phyloP scores from a whole-genome alignment of 2,113 vertebrate species.

The Cavia porcellus region DNA sequence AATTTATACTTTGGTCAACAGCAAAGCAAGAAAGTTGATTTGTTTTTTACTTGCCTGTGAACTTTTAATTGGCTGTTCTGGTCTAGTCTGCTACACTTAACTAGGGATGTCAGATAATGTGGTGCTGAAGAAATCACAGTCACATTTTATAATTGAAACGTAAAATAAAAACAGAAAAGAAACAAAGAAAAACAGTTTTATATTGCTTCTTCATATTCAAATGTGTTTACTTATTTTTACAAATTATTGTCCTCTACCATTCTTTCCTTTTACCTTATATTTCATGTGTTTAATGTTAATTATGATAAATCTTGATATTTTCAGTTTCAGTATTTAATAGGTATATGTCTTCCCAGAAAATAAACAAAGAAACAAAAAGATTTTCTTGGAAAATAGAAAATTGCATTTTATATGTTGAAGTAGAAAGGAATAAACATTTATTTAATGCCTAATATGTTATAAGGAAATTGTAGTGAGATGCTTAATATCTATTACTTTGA shows the following conservation, averaged over 20 bases:
- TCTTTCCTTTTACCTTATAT: not conserved
- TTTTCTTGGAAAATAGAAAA: not conserved
- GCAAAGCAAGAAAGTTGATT: not conserved
- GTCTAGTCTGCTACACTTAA: not conserved
- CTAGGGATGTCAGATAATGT: not conserved
- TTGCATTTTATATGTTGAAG: not conserved
- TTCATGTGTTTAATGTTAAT: not conserved
- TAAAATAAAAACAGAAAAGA: not conserved
- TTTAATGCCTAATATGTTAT: not conserved
- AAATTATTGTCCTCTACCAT: not conserved
- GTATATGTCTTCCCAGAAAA: not conserved
- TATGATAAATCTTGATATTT: not conserved
- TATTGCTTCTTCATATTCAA: constrained; percentile 15
- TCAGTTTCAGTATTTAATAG: not conserved
- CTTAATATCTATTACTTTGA: not conserved
- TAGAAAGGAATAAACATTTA: not conserved
- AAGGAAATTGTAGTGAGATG: not conserved
- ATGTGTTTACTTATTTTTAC: constrained; percentile 5
- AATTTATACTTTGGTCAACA: not conserved
- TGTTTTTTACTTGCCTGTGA: not conserved
- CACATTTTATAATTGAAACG: not conserved
- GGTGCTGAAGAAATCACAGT: constrained; percentile 2
- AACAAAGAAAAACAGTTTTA: constrained; percentile 16
- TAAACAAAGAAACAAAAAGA: not conserved
- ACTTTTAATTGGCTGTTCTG: not conserved